Base-by-base conservation (phyloP, 2,113 vertebrate species). In the Xiphophorus couchianus region DNA sequence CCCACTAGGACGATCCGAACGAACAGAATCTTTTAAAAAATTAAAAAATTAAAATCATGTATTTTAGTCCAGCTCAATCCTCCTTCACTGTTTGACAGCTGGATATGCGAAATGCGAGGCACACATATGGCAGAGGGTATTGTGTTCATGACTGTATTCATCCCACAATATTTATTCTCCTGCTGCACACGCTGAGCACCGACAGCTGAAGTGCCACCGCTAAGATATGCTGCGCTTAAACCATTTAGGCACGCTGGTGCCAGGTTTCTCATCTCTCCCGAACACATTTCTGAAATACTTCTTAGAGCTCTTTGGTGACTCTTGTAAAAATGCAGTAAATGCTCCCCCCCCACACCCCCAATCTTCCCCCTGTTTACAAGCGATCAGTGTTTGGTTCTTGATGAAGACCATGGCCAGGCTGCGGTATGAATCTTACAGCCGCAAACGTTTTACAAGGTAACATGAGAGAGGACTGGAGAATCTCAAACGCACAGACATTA, bases 141-240 rank as follows among this genome's bases (percentile, higher is more conserved):
- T 89, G 84, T 87, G 82, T 86, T 83, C 82, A 77, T 76, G 75
- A 86, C 67, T 75, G 85, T 88, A 82, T 84, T 87, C 84, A 82
- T 80, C 77, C 79, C 76, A 77, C 81, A 81, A 83, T 89, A 89
- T 90, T 90, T 87, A 87, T 80, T 81, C 81, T 81, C 65, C 72
- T 44, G 68, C 78, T 78, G 61, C 76, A 68, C 83, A 84, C 69
- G 63, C 78, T 88, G 87, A 86, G 82, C 77, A 48, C 64, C 66
- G 87, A 92, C 91, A 93, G 90, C 91, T 91, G 86, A 91, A 91
- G 89, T 87, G 92, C 85, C 82, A 89, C 83, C 73, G 58, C 73
- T 84, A 60, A 87, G 90, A 93, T 89, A 89, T 69, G 82, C 88
- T 76, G 73, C 17, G 83, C 88, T 89, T 89, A 92, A 93, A 92